These are phyloP conservation scores for Danio rerio DNA, from an alignment of 2,113 vertebrate genomes.

Conservation along the genomic window GRCz12tu NC_133187.1:11581001-11581500, in stretches of 20 bases:
- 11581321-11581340: not conserved
- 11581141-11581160: constrained; percentile 5
- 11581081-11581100: not conserved
- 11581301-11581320: not conserved
- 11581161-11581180: not conserved
- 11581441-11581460: too few species aligned
- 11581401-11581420: not conserved
- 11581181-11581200: constrained; percentile 14
- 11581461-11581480: too few species aligned
- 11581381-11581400: not conserved
- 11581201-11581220: not conserved
- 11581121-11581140: constrained; percentile 16
- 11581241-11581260: not conserved
- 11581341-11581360: not conserved
- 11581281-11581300: not conserved
- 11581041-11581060: constrained; percentile 39
- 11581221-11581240: not conserved
- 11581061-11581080: constrained; percentile 45
- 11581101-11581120: constrained; percentile 57
- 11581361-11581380: not conserved
- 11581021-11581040: constrained; percentile 19
- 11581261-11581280: not conserved
- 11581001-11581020: constrained; percentile 8
- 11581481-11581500: too few species aligned
- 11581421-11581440: not conserved